Evolutionary conservation across 2,888 invertebrate genomes (phyloP).

Genomic region (Phanerotoma sp.): DNA sequence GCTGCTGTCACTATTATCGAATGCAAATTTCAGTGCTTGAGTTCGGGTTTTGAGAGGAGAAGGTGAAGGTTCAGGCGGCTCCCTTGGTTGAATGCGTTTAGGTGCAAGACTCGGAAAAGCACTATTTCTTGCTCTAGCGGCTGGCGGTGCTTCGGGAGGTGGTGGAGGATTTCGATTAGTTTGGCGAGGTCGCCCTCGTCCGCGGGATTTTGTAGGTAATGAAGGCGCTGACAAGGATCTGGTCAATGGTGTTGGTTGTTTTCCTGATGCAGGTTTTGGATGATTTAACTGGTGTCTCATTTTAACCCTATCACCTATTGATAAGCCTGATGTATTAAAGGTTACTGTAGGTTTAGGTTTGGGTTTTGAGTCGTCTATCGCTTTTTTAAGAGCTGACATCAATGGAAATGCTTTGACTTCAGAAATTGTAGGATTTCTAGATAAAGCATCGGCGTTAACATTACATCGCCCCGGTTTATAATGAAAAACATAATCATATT

Average conservation of each 20-base stretch:
- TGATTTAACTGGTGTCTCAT: too few relatives aligned
- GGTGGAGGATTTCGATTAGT: not conserved
- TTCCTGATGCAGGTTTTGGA: too few relatives aligned
- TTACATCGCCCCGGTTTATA: constrained; percentile 21
- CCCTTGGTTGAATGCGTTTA: not conserved
- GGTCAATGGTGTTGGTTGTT: too few relatives aligned
- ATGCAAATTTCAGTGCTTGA: not conserved
- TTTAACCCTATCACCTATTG: too few relatives aligned
- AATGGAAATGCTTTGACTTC: not conserved
- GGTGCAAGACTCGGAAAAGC: not conserved
- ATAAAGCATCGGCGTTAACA: constrained; percentile 17
- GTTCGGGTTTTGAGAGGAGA: not conserved
- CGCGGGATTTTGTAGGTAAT: not conserved
- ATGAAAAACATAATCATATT: constrained; percentile 14
- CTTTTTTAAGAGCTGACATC: not conserved
- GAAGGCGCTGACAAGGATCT: too few relatives aligned
- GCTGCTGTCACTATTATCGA: not conserved
- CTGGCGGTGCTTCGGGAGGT: not conserved
- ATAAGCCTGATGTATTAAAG: too few relatives aligned
- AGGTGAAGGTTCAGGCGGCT: not conserved
- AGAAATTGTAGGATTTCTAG: constrained; percentile 6
- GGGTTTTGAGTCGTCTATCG: too few relatives aligned
- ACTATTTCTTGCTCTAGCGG: not conserved
- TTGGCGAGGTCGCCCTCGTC: not conserved
- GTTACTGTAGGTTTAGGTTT: not conserved